Base-by-base conservation (phyloP, 2,888 invertebrate species). In the Drosophila phalerata region DNA sequence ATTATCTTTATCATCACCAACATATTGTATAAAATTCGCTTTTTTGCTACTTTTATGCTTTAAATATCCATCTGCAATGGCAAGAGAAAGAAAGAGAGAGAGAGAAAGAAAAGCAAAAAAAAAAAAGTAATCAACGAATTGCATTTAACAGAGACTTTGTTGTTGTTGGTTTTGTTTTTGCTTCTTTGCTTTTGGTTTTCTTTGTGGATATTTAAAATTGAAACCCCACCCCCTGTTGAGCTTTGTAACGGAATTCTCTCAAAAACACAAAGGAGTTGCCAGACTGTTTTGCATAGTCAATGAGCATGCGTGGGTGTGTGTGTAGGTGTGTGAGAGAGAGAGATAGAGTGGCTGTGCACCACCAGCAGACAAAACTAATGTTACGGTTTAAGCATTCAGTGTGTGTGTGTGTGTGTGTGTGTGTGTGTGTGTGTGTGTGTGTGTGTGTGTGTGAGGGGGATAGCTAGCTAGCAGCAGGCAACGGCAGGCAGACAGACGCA, bases 1-100 rank as follows among this genome's bases (percentile, higher is more conserved):
- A 43, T 69, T 56, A 62, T 55, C 45, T 58, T 60, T 57, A 68
- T 51, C 62, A 62, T 60, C 42, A 40, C 32, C 76, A 74, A 45
- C 69, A 76, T 52, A 38, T 72, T 87, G 74, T 73, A 79, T 82
- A 56, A 74, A 47, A 85, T 74, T 86, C 78, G 81, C 66, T 79
- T 78, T 79, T 79, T 68, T 80, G 67, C 79, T 85, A 83, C 86
- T 56, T 79, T 86, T 90, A 85, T 86, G 85, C 80, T 84, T 90
- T 78, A 87, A 80, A 82, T 79, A 88, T 81, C 88, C 88, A 91
- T 88, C 92, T 91, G 91, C 73, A 92, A 91, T 81, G 76, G 80
- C 77, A 65, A 67, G 65, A 75, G 62, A 75, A 62, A 74, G 40
- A 73, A 52, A 77, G 42, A 73, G 15, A 77, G 17, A 61, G 32